A percentile compares a stretch with the other conserved stretches of the same genome.
Conservation (phyloP, 2,888 invertebrate genomes). For the Sturmia bella region DNA sequence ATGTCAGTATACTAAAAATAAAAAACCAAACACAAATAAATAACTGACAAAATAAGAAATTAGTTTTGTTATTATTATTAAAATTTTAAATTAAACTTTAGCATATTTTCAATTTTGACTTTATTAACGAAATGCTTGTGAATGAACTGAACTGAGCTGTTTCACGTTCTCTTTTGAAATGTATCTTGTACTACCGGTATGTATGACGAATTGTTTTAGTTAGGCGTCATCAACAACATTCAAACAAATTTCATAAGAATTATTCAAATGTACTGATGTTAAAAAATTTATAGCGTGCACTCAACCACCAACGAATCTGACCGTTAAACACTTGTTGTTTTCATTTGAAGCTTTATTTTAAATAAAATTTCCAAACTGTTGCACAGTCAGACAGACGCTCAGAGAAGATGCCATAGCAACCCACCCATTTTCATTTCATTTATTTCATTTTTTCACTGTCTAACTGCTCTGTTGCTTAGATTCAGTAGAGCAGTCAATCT, state of each 20-base stretch:
- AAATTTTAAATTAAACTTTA: conserved; percentile 1
- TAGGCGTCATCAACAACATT: conserved; percentile 44
- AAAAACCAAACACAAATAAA: neutral
- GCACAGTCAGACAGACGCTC: neutral
- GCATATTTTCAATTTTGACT: neutral
- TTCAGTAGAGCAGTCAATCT: conserved; percentile 20
- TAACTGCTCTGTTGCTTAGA: neutral
- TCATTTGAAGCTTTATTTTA: conserved; percentile 24
- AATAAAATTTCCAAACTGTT: conserved; percentile 50
- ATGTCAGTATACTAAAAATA: neutral
- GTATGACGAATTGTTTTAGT: conserved; percentile 35
- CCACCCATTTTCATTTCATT: conserved; percentile 42
- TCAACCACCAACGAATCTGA: conserved; percentile 45
- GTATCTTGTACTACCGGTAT: no score
- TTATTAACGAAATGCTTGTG: neutral
- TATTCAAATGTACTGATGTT: conserved; percentile 4
- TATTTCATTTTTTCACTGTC: conserved; percentile 23
- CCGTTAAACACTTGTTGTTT: conserved; percentile 66
- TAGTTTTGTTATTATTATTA: conserved; percentile 2
- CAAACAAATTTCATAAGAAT: conserved; percentile 8
- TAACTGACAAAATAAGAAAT: neutral
- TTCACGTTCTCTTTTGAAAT: conserved; percentile 34
- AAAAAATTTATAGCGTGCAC: conserved; percentile 28
- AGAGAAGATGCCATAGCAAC: conserved; percentile 38
- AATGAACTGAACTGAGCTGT: conserved; percentile 36